Conservation (phyloP, 2,797 vertebrate genomes). For the Parauchenoglanis ngamensis region DNA sequence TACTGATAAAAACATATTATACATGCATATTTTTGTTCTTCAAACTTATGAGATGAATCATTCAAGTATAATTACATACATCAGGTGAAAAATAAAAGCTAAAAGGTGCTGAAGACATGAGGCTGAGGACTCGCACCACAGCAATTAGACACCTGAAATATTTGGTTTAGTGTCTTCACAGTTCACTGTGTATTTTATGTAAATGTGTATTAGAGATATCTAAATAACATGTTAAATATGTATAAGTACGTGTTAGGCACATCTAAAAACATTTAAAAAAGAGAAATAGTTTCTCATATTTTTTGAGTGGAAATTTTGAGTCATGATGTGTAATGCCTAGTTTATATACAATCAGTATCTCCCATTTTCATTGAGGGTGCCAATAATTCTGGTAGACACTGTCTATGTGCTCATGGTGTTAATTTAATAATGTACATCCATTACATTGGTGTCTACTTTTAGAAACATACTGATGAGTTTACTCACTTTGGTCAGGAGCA, state of each 20-base stretch:
- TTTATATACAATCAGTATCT: not conserved
- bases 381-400: not conserved
- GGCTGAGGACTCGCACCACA: not conserved
- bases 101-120: not conserved
- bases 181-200: not conserved
- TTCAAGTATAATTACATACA: not conserved
- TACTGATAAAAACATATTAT: too few relatives aligned
- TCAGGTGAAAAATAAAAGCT: not conserved
- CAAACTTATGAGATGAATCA: not conserved
- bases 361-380: not conserved
- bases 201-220: not conserved
- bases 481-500: not conserved
- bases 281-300: not conserved
- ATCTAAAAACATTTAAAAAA: not conserved
- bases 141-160: not conserved
- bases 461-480: not conserved
- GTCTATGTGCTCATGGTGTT: not conserved
- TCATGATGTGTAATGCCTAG: not conserved
- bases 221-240: not conserved
- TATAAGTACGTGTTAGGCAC: not conserved
- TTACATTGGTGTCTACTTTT: not conserved
- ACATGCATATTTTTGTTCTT: not conserved
- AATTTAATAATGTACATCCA: not conserved
- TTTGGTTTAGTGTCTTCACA: not conserved
- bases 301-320: not conserved